phyloP scores from a whole-genome alignment of 2,113 vertebrate genomes.

The Falco punctatus region DNA sequence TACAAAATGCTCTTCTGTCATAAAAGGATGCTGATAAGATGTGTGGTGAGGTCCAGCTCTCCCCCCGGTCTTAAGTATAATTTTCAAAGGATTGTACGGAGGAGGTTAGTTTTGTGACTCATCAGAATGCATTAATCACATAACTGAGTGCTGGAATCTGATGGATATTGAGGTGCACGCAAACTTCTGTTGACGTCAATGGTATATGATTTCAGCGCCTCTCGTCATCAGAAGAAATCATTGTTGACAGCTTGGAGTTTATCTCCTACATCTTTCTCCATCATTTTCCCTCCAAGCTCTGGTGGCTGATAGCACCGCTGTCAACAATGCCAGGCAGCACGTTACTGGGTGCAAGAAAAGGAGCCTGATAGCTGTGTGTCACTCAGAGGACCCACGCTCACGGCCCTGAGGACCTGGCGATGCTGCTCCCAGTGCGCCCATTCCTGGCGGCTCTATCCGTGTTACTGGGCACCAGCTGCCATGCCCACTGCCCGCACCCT shows the following conservation, averaged over 20 bases:
- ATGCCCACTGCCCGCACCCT: background rate
- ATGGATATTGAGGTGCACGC: background rate
- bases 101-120: background rate
- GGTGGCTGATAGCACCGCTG: background rate
- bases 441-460: conserved; percentile 53
- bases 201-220: background rate
- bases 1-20: background rate
- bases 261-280: background rate
- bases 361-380: background rate
- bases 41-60: background rate
- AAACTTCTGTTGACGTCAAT: background rate
- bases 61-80: background rate
- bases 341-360: background rate
- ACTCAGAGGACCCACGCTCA: background rate
- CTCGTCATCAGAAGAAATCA: background rate
- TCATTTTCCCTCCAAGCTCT: background rate
- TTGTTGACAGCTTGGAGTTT: background rate
- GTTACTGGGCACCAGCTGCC: conserved; percentile 29
- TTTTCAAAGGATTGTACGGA: background rate
- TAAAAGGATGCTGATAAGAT: background rate
- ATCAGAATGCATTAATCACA: background rate
- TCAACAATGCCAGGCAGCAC: fast-evolving
- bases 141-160: background rate
- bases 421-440: background rate
- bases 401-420: background rate